These are phyloP conservation scores for Atta cephalotes DNA, from an alignment of 1,140 invertebrate species.

Conservation along the genomic window DNA sequence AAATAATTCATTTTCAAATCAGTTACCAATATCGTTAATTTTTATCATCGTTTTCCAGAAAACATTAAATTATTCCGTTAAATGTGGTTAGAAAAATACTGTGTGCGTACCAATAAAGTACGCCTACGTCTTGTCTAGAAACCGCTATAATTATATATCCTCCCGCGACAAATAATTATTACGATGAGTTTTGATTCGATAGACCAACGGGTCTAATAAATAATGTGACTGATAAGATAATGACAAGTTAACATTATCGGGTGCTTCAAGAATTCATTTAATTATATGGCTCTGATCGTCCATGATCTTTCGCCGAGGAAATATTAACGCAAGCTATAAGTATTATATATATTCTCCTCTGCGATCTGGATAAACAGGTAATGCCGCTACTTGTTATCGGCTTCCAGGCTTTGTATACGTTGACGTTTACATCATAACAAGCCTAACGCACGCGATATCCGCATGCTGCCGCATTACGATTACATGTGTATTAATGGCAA, in stretches of 20 bases:
- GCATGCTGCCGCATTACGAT: constrained; percentile 11
- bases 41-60: constrained; percentile 32
- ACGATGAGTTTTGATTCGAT: constrained; percentile 2
- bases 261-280: constrained; percentile 19
- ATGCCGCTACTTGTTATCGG: constrained; percentile 62
- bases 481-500: background rate
- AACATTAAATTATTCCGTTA: constrained; percentile 47
- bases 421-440: constrained; percentile 62
- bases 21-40: constrained; percentile 40
- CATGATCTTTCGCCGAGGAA: constrained; percentile 44
- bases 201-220: background rate
- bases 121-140: constrained; percentile 12
- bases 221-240: constrained; percentile 51
- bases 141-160: constrained; percentile 23
- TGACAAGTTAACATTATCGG: constrained; percentile 33
- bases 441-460: constrained; percentile 37
- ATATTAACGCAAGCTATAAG: background rate
- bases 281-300: constrained; percentile 33
- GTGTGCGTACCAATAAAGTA: constrained; percentile 10
- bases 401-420: constrained; percentile 34
- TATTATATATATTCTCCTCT: background rate
- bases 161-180: constrained; percentile 26
- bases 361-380: constrained; percentile 39
- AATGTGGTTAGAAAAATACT: background rate
- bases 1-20: constrained; percentile 5